Evolutionary conservation across 2,888 invertebrate species (phyloP).

Genomic region (Liodrosophila aerea): DNA sequence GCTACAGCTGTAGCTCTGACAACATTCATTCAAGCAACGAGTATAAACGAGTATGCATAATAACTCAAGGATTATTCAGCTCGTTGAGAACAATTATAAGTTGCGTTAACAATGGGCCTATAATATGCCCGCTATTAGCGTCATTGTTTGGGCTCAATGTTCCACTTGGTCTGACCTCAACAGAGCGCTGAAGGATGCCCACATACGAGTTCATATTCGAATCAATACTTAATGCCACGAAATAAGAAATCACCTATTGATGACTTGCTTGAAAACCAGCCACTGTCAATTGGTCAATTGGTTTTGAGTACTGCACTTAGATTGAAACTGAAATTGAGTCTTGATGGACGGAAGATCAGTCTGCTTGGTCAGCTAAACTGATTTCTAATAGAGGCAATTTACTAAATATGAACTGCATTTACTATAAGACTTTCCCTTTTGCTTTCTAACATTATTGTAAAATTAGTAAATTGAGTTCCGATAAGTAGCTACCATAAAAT

Average conservation of each 20-base stretch:
- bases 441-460: too few relatives aligned
- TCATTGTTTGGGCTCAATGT: constrained; percentile 29
- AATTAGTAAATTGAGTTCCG: too few relatives aligned
- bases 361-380: background rate
- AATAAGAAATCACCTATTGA: constrained; percentile 10
- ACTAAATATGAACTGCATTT: too few relatives aligned
- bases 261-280: constrained; percentile 29
- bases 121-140: constrained; percentile 29
- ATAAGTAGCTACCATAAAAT: too few relatives aligned
- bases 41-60: constrained; percentile 48
- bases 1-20: constrained; percentile 7
- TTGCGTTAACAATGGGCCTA: constrained; percentile 37
- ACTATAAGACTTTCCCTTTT: too few relatives aligned
- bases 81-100: constrained; percentile 61
- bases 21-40: constrained; percentile 16
- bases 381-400: constrained; percentile 10
- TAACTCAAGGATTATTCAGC: constrained; percentile 62
- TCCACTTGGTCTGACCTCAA: constrained; percentile 31
- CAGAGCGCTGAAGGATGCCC: constrained; percentile 24
- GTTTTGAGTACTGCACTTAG: constrained; percentile 29
- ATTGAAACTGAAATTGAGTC: constrained; percentile 15
- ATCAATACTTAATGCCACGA: constrained; percentile 47
- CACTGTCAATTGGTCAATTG: constrained; percentile 9
- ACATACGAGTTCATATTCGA: too few relatives aligned
- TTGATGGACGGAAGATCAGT: constrained; percentile 3